Evolutionary conservation across 2,888 invertebrate species (phyloP).

Genomic region (Limnephilus rhombicus): DNA sequence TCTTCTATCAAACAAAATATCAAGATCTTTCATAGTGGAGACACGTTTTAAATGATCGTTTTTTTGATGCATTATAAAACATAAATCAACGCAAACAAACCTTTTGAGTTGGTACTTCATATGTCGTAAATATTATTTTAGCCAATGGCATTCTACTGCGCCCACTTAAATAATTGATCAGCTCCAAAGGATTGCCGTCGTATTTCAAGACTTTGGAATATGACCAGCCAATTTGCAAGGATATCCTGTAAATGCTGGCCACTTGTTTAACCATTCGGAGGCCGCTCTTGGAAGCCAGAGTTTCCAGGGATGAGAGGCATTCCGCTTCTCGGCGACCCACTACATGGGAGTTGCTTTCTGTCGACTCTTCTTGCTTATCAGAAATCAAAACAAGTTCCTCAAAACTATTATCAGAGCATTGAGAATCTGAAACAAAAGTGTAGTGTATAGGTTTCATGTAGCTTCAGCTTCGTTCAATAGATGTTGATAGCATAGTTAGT

Average conservation of each 20-base stretch:
- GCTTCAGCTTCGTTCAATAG: too few relatives aligned
- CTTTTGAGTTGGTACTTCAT: conserved; percentile 74
- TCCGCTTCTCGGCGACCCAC: conserved; percentile 75
- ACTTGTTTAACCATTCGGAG: conserved; percentile 74
- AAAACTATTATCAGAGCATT: conserved; percentile 74
- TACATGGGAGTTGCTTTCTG: conserved; percentile 71
- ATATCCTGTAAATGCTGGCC: conserved; percentile 66
- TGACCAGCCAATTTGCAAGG: conserved; percentile 75
- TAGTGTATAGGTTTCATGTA: too few relatives aligned
- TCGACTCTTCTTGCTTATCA: conserved; percentile 72
- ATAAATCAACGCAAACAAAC: conserved; percentile 67
- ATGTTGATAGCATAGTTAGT: too few relatives aligned
- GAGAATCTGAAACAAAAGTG: conserved; percentile 70
- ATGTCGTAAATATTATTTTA: conserved; percentile 75
- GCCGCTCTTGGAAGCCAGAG: conserved; percentile 73
- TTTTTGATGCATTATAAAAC: neutral
- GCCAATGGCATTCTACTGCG: conserved; percentile 75
- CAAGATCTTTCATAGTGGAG: too few relatives aligned
- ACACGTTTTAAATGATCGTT: too few relatives aligned
- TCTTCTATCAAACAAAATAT: too few relatives aligned
- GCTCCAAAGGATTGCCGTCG: conserved; percentile 73
- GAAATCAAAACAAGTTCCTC: conserved; percentile 75
- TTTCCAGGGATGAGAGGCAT: conserved; percentile 73
- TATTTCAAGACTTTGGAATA: conserved; percentile 75
- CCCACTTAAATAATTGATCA: conserved; percentile 75